These are phyloP conservation scores for Sphaeridia pumilis DNA, from an alignment of 2,888 invertebrate genomes.

Conservation along the genomic window DNA sequence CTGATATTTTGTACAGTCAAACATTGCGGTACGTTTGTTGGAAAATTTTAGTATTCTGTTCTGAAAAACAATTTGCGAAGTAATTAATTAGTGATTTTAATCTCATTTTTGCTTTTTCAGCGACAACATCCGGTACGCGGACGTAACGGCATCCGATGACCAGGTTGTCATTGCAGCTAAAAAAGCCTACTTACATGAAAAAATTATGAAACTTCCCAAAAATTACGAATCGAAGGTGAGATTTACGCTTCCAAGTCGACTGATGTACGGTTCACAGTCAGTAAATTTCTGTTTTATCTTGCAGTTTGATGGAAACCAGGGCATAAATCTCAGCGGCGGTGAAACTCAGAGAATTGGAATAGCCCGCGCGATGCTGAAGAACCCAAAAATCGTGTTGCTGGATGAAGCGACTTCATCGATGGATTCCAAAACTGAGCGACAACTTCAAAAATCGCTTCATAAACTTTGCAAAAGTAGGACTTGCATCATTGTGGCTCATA, in stretches of 20 bases:
- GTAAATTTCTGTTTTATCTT: too few relatives aligned
- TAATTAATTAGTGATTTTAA: too few relatives aligned
- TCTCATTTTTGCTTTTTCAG: too few relatives aligned
- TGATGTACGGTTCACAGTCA: too few relatives aligned
- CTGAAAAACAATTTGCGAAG: too few relatives aligned
- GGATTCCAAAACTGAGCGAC: slow-evolving; percentile 88
- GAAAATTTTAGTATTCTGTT: too few relatives aligned
- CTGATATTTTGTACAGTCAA: too few relatives aligned
- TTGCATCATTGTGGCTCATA: slow-evolving; percentile 87
- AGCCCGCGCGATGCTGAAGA: slow-evolving; percentile 84
- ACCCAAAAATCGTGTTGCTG: slow-evolving; percentile 75
- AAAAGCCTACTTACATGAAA: slow-evolving; percentile 86
- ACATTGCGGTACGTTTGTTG: too few relatives aligned
- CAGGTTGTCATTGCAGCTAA: slow-evolving; percentile 79
- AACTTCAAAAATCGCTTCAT: slow-evolving; percentile 69
- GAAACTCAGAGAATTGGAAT: slow-evolving; percentile 97
- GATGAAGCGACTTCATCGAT: slow-evolving; percentile 94
- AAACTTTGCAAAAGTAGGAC: slow-evolving; percentile 74
- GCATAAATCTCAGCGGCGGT: slow-evolving; percentile 87
- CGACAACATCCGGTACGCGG: too few relatives aligned
- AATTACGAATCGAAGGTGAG: slow-evolving; percentile 72
- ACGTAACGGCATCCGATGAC: too few relatives aligned
- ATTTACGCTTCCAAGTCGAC: too few relatives aligned
- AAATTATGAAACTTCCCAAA: slow-evolving; percentile 78
- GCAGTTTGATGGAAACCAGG: too few relatives aligned